Conservation (phyloP, 2,797 vertebrate species). For the Enteromius trimaculatus region DNA sequence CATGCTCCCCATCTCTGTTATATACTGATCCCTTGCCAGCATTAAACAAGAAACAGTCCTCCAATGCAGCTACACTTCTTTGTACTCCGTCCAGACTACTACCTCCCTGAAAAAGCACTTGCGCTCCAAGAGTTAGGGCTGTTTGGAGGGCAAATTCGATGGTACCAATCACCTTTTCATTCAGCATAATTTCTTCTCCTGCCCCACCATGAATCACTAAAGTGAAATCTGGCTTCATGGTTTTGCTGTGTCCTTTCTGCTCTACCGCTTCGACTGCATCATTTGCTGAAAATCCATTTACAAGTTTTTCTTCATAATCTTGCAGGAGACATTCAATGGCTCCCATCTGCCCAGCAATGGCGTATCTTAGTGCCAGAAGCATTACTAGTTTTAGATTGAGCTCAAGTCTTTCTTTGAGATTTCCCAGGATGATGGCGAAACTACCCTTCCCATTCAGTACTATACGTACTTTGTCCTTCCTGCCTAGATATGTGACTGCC, state of each 20-base stretch:
- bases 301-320: conserved; percentile 59
- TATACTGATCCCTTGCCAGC: conserved; percentile 83
- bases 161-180: conserved; percentile 68
- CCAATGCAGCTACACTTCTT: conserved; percentile 78
- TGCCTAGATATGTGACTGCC: conserved; percentile 80
- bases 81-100: conserved; percentile 80
- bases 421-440: conserved; percentile 71
- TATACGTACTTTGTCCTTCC: conserved; percentile 74
- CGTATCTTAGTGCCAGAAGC: conserved; percentile 77
- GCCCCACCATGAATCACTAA: conserved; percentile 81
- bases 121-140: conserved; percentile 73
- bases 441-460: conserved; percentile 79
- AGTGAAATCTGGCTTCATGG: conserved; percentile 64
- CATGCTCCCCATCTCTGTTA: conserved; percentile 78
- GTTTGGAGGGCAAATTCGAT: conserved; percentile 79
- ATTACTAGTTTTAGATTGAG: conserved; percentile 74
- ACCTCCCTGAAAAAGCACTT: conserved; percentile 73
- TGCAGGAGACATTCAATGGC: conserved; percentile 74
- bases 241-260: conserved; percentile 47
- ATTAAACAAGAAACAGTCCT: conserved; percentile 84
- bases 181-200: conserved; percentile 78
- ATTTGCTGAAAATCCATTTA: conserved; percentile 47
- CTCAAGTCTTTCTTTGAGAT: conserved; percentile 72
- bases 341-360: conserved; percentile 79
- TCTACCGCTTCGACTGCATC: conserved; percentile 37